Percentiles rank a stretch among this genome's conserved stretches.
Evolutionary conservation across 2,113 vertebrate genomes (phyloP).

Genomic region (Nothobranchius furzeri): DNA sequence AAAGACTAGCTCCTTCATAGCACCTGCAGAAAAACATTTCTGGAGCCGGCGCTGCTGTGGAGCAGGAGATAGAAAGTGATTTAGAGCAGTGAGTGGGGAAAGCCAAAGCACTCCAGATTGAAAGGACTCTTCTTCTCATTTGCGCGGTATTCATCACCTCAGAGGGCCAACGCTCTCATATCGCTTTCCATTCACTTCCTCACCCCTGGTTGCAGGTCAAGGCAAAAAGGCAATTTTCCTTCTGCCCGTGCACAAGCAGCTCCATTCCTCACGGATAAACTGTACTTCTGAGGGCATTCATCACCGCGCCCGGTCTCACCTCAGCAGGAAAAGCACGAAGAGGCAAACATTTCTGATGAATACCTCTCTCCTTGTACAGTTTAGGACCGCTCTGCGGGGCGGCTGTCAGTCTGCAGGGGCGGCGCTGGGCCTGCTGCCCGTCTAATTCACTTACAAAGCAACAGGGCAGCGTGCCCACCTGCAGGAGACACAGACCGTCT

Average conservation of each 20-base stretch:
- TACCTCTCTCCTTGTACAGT: slow-evolving; percentile 64
- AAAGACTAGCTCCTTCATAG: too few species aligned
- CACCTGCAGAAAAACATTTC: too few species aligned
- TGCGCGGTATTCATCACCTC: slow-evolving; percentile 66
- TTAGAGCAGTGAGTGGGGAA: slow-evolving; percentile 26
- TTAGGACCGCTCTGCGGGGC: slow-evolving; percentile 53
- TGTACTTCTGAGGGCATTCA: slow-evolving; percentile 74
- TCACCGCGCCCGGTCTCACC: slow-evolving; percentile 53
- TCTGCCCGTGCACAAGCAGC: slow-evolving; percentile 49
- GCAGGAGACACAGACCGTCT: slow-evolving; percentile 52
- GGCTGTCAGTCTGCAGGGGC: slow-evolving; percentile 55
- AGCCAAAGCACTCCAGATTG: slow-evolving; percentile 48
- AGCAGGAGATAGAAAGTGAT: slow-evolving; percentile 60
- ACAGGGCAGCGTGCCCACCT: slow-evolving; percentile 57
- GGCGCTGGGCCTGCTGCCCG: slow-evolving; percentile 46
- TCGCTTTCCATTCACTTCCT: slow-evolving; percentile 65
- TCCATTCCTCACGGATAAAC: slow-evolving; percentile 75
- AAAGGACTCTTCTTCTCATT: slow-evolving; percentile 68
- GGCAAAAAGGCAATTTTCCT: slow-evolving; percentile 71
- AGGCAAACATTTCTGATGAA: slow-evolving; percentile 64
- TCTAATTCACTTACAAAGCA: slow-evolving; percentile 65
- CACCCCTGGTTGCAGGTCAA: slow-evolving; percentile 68
- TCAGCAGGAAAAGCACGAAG: slow-evolving; percentile 39
- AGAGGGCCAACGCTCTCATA: slow-evolving; percentile 58
- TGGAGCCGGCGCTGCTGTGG: background rate